These are phyloP conservation scores for Crotophaga sulcirostris DNA, from an alignment of 2,113 vertebrate species.

Conservation along the genomic window DNA sequence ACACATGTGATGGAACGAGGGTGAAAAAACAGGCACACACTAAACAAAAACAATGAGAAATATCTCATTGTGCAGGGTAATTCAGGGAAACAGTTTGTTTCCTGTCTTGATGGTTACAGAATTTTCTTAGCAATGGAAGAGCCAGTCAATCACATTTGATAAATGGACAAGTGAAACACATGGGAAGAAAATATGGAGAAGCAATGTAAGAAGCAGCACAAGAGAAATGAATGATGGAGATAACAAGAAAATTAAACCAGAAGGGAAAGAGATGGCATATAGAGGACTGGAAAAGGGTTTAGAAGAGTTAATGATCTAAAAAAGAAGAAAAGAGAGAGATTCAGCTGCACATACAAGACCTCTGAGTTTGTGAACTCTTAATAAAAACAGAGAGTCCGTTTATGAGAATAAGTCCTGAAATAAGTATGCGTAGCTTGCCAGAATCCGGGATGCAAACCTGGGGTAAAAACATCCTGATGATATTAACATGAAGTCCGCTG, in stretches of 20 bases:
- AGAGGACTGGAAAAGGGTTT: neutral
- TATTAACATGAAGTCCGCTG: neutral
- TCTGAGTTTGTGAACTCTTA: neutral
- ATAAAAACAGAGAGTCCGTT: neutral
- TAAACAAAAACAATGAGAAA: neutral
- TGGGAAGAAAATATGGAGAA: neutral
- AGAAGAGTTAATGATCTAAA: neutral
- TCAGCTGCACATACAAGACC: neutral
- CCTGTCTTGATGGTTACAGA: neutral
- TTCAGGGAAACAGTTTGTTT: neutral
- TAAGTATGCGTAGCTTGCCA: neutral
- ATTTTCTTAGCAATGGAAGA: neutral
- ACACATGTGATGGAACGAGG: neutral
- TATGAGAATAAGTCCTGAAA: neutral
- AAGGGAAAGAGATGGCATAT: neutral
- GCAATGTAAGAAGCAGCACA: neutral
- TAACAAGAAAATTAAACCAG: neutral
- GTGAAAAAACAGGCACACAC: neutral
- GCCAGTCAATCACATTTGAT: neutral
- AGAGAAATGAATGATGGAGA: neutral
- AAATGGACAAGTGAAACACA: neutral
- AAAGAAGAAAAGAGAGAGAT: neutral
- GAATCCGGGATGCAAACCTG: neutral
- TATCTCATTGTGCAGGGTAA: neutral
- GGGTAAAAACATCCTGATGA: neutral